These are phyloP conservation scores for Notamacropus eugenii DNA, from an alignment of 2,797 vertebrate species.

Conservation along the genomic window DNA sequence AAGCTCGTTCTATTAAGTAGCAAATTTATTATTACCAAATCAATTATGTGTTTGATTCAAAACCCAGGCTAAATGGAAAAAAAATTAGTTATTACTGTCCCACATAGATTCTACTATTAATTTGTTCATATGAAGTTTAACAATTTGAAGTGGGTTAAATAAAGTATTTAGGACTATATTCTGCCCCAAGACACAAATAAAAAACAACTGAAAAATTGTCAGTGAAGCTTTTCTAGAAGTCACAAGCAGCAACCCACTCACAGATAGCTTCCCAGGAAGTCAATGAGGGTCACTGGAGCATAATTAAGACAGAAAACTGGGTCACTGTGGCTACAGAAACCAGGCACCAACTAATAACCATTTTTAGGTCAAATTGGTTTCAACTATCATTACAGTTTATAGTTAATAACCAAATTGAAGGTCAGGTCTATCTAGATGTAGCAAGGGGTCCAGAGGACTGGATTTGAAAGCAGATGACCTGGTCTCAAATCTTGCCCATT, in stretches of 20 bases:
- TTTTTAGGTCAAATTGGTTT: constrained; percentile 37
- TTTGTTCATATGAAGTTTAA: constrained; percentile 76
- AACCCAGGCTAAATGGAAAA: constrained; percentile 66
- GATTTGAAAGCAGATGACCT: neutral
- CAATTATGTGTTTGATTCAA: constrained; percentile 72
- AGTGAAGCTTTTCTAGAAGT: constrained; percentile 46
- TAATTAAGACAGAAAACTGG: constrained; percentile 16
- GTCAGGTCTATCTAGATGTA: neutral
- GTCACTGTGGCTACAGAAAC: constrained; percentile 25
- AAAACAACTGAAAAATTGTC: constrained; percentile 49
- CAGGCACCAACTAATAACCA: constrained; percentile 19
- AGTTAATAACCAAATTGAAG: neutral
- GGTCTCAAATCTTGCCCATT: neutral
- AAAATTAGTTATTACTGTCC: constrained; percentile 62
- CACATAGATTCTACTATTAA: constrained; percentile 72
- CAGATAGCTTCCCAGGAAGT: constrained; percentile 41
- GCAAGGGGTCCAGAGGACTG: neutral
- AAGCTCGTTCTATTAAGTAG: constrained; percentile 65
- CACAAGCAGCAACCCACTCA: neutral
- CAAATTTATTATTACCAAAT: constrained; percentile 68
- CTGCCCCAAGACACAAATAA: constrained; percentile 58
- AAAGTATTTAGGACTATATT: constrained; percentile 74
- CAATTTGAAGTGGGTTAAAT: constrained; percentile 70
- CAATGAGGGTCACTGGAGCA: constrained; percentile 21
- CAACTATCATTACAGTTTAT: constrained; percentile 12